Evolutionary conservation across 2,888 invertebrate species (phyloP).

Genomic region (Ormia ochracea): DNA sequence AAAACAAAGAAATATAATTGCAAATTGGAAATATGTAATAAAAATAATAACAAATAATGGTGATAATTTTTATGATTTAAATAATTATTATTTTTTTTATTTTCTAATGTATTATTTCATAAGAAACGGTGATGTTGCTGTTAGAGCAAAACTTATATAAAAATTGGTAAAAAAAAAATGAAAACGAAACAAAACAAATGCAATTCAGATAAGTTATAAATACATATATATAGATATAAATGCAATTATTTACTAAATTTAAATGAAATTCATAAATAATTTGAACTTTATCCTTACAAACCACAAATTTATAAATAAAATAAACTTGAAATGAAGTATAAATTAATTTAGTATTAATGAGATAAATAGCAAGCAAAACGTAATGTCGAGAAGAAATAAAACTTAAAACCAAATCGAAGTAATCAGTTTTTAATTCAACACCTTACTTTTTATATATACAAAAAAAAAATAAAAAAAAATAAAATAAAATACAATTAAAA

Average conservation of each 20-base stretch:
- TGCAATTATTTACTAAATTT: conserved; percentile 39
- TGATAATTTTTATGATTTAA: conserved; percentile 59
- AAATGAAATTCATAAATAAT: conserved; percentile 44
- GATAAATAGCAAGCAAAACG: conserved; percentile 14
- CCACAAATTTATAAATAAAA: conserved; percentile 36
- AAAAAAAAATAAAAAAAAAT: too few relatives aligned
- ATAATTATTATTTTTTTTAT: conserved; percentile 38
- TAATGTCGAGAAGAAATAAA: conserved; percentile 4
- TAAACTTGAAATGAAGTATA: conserved; percentile 35
- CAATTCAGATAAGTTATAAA: conserved; percentile 35
- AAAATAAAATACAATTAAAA: too few relatives aligned
- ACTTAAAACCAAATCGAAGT: neutral
- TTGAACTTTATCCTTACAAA: neutral
- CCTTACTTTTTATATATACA: conserved; percentile 5
- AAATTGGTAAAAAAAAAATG: too few relatives aligned
- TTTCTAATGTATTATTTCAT: conserved; percentile 53
- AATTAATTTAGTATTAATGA: conserved; percentile 44
- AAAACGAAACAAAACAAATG: conserved; percentile 16
- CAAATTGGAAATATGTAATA: conserved; percentile 19
- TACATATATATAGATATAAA: conserved; percentile 1
- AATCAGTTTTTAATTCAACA: neutral
- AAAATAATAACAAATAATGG: conserved; percentile 54
- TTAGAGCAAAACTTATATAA: conserved; percentile 62
- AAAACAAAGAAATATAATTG: conserved; percentile 16
- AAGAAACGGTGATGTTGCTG: conserved; percentile 62